Conservation (phyloP, 1,140 invertebrate genomes). For the Ostrea denselamellosa region DNA sequence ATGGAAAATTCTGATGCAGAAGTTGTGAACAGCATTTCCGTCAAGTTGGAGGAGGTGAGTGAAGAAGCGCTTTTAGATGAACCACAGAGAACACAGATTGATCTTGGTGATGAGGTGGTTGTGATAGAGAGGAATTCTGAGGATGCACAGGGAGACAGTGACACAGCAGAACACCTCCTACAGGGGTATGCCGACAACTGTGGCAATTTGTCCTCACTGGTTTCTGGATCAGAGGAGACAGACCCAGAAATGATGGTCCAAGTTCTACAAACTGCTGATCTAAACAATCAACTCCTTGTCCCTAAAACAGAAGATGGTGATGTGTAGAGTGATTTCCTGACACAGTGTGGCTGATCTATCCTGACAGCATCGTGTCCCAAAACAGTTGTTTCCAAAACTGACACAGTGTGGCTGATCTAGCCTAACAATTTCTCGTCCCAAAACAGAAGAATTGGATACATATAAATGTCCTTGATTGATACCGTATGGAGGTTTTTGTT, state of each 20-base stretch:
- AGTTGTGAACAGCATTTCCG: background rate
- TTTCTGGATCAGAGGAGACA: background rate
- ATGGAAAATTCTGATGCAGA: background rate
- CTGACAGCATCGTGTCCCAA: too few species aligned
- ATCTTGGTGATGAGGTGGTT: background rate
- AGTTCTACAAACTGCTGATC: background rate
- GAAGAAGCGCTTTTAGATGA: background rate
- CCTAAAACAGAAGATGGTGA: background rate
- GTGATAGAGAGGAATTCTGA: background rate
- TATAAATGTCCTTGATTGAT: too few species aligned
- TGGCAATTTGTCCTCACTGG: background rate
- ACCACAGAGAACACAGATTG: background rate
- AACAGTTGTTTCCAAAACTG: too few species aligned
- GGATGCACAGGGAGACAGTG: background rate
- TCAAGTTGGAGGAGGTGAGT: background rate
- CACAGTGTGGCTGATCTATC: background rate
- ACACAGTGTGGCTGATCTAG: too few species aligned
- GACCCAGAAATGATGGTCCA: background rate
- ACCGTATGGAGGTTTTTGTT: too few species aligned
- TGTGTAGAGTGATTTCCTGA: background rate
- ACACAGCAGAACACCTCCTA: background rate
- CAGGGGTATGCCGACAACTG: background rate
- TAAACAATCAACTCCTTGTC: slow-evolving; percentile 8
- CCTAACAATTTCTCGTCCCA: too few species aligned
- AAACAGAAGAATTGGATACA: too few species aligned